Conservation (phyloP, 2,113 vertebrate species). For the Rhizomys pruinosus region DNA sequence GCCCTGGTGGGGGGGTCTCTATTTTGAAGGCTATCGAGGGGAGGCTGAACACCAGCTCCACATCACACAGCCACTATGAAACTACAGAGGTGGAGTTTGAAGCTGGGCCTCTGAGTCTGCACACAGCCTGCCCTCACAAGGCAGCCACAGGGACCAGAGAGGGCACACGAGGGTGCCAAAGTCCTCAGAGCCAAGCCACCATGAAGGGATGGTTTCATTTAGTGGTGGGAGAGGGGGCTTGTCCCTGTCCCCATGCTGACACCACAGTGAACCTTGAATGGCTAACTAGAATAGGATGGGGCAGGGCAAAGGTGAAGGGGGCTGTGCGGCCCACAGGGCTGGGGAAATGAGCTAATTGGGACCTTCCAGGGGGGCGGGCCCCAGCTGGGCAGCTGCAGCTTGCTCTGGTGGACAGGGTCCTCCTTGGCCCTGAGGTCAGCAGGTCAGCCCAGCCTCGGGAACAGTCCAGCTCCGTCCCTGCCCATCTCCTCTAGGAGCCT, state of each 20-base stretch:
- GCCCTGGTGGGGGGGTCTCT: accelerated
- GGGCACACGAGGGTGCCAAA: not conserved
- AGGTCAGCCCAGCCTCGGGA: slow-evolving; percentile 82
- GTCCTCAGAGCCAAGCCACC: not conserved
- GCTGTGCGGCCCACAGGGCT: slow-evolving; percentile 75
- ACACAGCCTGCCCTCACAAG: too few species aligned
- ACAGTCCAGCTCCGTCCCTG: slow-evolving; percentile 71
- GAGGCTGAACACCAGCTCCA: not conserved
- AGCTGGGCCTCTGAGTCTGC: not conserved
- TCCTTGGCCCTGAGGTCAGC: slow-evolving; percentile 79
- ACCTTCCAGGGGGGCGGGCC: slow-evolving; percentile 81
- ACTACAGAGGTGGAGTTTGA: not conserved
- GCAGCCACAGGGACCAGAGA: not conserved
- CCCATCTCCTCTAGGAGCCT: not conserved
- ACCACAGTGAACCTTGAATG: slow-evolving; percentile 85
- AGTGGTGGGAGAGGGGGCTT: slow-evolving; percentile 4
- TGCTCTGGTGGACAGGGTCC: slow-evolving; percentile 76
- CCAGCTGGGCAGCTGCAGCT: slow-evolving; percentile 84
- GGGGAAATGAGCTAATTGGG: slow-evolving; percentile 89
- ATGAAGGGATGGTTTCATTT: slow-evolving; percentile 61
- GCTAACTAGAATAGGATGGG: slow-evolving; percentile 80
- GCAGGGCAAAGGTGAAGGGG: slow-evolving; percentile 87
- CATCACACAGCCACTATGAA: not conserved
- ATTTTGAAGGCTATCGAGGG: not conserved
- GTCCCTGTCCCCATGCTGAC: slow-evolving; percentile 83